phyloP scores from a whole-genome alignment of 2,113 vertebrate species.

The Anser brachyrhynchus region DNA sequence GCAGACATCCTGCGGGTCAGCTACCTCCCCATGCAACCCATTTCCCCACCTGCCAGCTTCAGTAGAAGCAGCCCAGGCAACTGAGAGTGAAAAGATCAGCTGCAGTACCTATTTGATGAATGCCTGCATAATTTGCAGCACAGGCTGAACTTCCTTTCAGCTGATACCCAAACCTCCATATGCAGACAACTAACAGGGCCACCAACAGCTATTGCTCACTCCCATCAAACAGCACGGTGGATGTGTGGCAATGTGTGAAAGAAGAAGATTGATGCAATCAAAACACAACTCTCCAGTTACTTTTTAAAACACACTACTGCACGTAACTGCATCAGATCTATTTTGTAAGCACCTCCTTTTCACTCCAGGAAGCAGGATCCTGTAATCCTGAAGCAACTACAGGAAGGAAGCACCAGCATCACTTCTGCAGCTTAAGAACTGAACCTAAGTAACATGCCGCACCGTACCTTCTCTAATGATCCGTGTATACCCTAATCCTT shows the following conservation, averaged over 20 bases:
- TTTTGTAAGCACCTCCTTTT: neutral
- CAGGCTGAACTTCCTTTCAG: neutral
- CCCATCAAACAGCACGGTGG: neutral
- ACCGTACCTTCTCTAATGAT: neutral
- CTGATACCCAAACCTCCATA: neutral
- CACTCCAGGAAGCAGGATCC: neutral
- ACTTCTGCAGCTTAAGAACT: neutral
- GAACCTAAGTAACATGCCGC: neutral
- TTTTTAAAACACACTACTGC: neutral
- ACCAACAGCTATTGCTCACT: neutral
- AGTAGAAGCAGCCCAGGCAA: neutral
- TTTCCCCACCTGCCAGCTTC: neutral
- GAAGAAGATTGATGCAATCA: neutral
- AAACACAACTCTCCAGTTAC: neutral
- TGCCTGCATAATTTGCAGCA: neutral
- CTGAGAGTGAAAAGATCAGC: accelerated
- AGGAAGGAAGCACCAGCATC: neutral
- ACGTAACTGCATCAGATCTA: neutral
- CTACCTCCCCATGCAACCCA: neutral
- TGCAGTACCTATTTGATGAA: neutral
- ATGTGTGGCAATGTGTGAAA: accelerated
- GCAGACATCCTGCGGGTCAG: neutral
- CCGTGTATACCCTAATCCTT: accelerated
- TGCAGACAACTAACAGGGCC: neutral
- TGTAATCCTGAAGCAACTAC: neutral